A percentile compares a stretch with the other conserved stretches of the same genome.
These are phyloP conservation scores for Limenitis camilla DNA, from an alignment of 2,888 invertebrate species.

Conservation along the genomic window DNA sequence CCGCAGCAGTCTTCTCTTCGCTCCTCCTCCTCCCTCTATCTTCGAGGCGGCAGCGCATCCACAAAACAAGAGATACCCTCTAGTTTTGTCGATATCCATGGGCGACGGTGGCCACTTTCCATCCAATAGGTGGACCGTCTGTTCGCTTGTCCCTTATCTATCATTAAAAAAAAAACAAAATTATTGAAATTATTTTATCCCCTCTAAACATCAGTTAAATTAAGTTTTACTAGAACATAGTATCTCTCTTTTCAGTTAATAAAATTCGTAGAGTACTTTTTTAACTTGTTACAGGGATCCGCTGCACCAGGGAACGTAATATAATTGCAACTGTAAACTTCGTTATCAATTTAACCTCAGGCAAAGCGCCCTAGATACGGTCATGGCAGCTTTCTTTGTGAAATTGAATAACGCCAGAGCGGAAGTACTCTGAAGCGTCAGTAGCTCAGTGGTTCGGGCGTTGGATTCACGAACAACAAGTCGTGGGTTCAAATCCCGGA, in stretches of 20 bases:
- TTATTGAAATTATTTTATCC: too few species aligned
- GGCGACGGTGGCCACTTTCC: too few species aligned
- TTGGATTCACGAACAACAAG: not conserved
- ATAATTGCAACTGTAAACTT: slow-evolving; percentile 33
- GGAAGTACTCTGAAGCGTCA: slow-evolving; percentile 28
- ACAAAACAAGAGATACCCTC: too few species aligned
- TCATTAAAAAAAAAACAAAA: too few species aligned
- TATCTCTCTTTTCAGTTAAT: not conserved
- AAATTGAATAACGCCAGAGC: slow-evolving; percentile 46
- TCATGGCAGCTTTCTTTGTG: slow-evolving; percentile 31
- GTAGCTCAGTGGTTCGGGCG: slow-evolving; percentile 18
- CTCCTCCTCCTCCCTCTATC: too few species aligned
- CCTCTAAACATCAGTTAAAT: not conserved
- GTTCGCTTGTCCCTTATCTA: too few species aligned
- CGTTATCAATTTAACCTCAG: slow-evolving; percentile 34
- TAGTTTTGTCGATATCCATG: too few species aligned
- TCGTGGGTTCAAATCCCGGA: too few species aligned
- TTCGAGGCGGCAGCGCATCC: too few species aligned
- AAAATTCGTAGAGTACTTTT: slow-evolving; percentile 29
- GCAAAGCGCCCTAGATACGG: slow-evolving; percentile 31
- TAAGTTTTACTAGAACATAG: not conserved
- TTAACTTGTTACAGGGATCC: slow-evolving; percentile 21
- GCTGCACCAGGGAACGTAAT: slow-evolving; percentile 18
- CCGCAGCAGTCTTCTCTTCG: too few species aligned
- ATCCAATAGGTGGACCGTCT: too few species aligned